Evolutionary conservation across 2,888 invertebrate genomes (phyloP).

Genomic region (Epinotia bilunana): DNA sequence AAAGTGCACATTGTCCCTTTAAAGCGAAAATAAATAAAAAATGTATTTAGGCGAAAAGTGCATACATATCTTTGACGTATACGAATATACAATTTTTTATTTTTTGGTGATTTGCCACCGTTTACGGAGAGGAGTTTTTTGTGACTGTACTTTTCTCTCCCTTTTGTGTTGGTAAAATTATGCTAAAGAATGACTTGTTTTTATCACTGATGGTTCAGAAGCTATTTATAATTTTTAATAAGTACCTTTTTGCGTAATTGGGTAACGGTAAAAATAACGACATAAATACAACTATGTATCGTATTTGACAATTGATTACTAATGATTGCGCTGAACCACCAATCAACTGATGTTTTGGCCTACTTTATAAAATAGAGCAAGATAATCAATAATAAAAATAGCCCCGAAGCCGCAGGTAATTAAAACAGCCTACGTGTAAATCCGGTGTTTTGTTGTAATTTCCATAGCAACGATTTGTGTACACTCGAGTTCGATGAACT

Average conservation of each 20-base stretch:
- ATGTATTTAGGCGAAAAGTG: too few relatives aligned
- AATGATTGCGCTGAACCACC: constrained; percentile 3
- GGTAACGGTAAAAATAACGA: too few relatives aligned
- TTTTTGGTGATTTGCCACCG: neutral
- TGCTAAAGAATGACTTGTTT: too few relatives aligned
- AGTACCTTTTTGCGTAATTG: too few relatives aligned
- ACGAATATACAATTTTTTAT: neutral
- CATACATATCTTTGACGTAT: too few relatives aligned
- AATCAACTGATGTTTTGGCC: constrained; percentile 23
- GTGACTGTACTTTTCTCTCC: neutral
- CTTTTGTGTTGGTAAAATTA: too few relatives aligned
- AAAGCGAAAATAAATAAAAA: too few relatives aligned
- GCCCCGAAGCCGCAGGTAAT: constrained; percentile 50
- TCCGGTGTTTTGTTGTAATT: constrained; percentile 62
- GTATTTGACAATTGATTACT: neutral
- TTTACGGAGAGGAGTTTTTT: neutral
- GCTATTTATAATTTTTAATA: too few relatives aligned
- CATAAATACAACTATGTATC: too few relatives aligned
- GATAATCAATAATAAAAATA: constrained; percentile 47
- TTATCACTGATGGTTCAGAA: too few relatives aligned
- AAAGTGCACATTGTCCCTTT: too few relatives aligned
- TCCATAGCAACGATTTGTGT: constrained; percentile 66
- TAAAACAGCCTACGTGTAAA: constrained; percentile 49
- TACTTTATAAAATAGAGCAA: constrained; percentile 26
- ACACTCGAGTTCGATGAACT: constrained; percentile 61